Base-by-base conservation (phyloP, 1,140 invertebrate species). In the Sminthurides bifidus region DNA sequence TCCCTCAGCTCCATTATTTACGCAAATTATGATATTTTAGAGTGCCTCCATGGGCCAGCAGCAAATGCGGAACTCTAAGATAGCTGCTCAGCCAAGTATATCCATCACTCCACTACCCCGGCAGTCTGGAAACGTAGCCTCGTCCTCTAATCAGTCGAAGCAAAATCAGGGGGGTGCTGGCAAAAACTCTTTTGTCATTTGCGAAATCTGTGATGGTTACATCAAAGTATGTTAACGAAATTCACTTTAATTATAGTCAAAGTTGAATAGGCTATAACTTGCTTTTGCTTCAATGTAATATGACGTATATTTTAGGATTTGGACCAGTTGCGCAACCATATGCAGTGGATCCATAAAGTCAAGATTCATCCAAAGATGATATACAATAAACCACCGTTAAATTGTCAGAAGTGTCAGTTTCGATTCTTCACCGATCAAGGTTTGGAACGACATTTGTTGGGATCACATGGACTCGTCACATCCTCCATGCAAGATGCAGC, bases 351-450 rank as follows among this genome's bases (percentile, higher is more conserved):
- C 68, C 90, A 92, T 69, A 92, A 92, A 79, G 87, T 92, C 49
- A 92, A 92, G 74, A 92, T 92, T 67, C 89, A 92, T 75, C 89
- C 88, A 58, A 92, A 92, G 73, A 92, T 92, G 89, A 90, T 92
- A 58, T 88, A 91, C 68, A 92, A 90, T 72, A 76, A 88, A 72
- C 89, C 91, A 57, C 91, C 91, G 30, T 74, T 95, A 52, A 94
- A 93, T 70, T 95, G 91, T 71, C 89, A 92, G 70, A 92, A 94
- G 70, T 95, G 92, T 78, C 87, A 93, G 73, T 92, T 91, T 71
- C 71, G 83, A 52, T 85, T 85, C 70, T 85, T 84, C 67, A 84
- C 83, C 29, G 83, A 85, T 74, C 82, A 92, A 76, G 91, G 91
- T 19, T 71, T 93, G 30, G 91, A 95, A 72, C 75, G 91, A 66